Base-by-base conservation (phyloP, 92 coral and sea anemone genomes). In the Bergia puertoricense region DNA sequence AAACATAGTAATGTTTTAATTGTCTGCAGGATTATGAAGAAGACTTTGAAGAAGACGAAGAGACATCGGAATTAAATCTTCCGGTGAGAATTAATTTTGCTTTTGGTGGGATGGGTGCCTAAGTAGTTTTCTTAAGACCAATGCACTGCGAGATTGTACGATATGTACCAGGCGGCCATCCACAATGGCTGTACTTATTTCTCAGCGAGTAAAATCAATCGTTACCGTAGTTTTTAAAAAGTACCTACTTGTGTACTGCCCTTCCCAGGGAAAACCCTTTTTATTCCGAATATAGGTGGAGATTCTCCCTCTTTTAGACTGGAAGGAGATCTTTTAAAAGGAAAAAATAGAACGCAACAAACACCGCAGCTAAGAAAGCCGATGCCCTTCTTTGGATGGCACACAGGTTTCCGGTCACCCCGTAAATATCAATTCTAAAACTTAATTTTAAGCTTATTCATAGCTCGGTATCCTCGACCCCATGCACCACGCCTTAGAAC, bases 11-110 rank as follows among this genome's bases (percentile, higher is more conserved):
- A 10, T 9, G 11, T 88, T 14, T 46, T 23, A 37, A 37, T 54
- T 38, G 36, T 86, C 48, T 79, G 45, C 74, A 96, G 99, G 98
- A 97, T 86, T 97, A 96, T 85, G 99, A 97, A 74, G 99, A 97
- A 69, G 99, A 97, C 86, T 97, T 95, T 94, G 99, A 97, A 88
- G 95, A 97, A 57, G 96, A 89, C 36, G 95, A 91, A 1, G 96
- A 91, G 30, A 93, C 88, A 22, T 91, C 89, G 62, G 98, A 93
- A 8, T 75, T 67, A 3, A 91, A 91, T 65, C 89, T 79, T 77
- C 90, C 94, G 30, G 88, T 88, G 76, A 91, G 93, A 37, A 50
- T 65, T 77, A 86, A 85, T 80, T 48, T 18, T 48, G 41, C 4
- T 43, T 11, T 57, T 57, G 41, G n/a, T 43, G 43, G 45, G 39